Percentiles rank a stretch among this genome's conserved stretches.
Conservation (phyloP, 2,113 vertebrate species). For the Peromyscus maniculatus region DNA sequence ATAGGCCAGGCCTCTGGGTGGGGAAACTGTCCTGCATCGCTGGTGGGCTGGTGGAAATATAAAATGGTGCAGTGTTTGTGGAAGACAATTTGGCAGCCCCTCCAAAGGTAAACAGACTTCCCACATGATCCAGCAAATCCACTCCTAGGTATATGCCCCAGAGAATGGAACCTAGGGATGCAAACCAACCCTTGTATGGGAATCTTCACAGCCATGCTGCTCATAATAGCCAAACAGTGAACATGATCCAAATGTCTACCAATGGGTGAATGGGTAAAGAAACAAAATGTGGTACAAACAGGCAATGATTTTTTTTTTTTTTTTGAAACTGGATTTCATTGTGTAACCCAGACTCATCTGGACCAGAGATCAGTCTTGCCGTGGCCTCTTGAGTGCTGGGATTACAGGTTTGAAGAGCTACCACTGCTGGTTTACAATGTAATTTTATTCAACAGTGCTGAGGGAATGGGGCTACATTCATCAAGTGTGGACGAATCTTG, state of each 20-base stretch:
- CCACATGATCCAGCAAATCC: background rate
- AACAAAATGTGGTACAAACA: background rate
- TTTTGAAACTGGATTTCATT: background rate
- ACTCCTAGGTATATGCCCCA: background rate
- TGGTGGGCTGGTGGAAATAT: background rate
- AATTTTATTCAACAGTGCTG: background rate
- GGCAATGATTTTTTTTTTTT: background rate
- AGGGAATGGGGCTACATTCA: background rate
- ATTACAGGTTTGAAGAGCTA: background rate
- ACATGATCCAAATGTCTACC: background rate
- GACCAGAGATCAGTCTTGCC: background rate
- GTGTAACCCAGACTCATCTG: background rate
- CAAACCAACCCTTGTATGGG: background rate
- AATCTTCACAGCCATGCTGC: background rate
- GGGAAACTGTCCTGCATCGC: background rate
- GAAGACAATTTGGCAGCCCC: background rate
- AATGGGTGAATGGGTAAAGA: background rate
- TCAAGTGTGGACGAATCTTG: background rate
- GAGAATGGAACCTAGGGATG: background rate
- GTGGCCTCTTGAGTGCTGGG: background rate
- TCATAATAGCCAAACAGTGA: background rate
- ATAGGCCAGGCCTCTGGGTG: background rate
- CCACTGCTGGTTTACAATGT: background rate
- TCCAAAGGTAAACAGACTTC: slow-evolving; percentile 10
- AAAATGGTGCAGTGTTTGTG: background rate